Percentiles rank a stretch among this genome's conserved stretches.
These are phyloP conservation scores for human DNA, from an alignment of 2,113 vertebrate species.

Conservation along the genomic window GRCh38 chr12:1345501-1346000, in stretches of 20 bases:
- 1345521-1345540: not conserved
- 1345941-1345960: not conserved
- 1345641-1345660: not conserved
- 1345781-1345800: not conserved
- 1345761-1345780: not conserved
- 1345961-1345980: not conserved
- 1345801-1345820: not conserved
- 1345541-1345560: not conserved
- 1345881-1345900: not conserved
- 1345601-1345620: not conserved
- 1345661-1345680: not conserved
- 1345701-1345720: not conserved
- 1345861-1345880: not conserved
- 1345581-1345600: not conserved
- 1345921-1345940: not conserved
- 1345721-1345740: not conserved
- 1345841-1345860: not conserved
- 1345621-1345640: not conserved
- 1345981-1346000: not conserved
- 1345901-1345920: not conserved
- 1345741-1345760: not conserved
- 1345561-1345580: constrained; percentile 11
- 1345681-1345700: not conserved
- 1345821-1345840: not conserved
- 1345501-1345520: not conserved